These are phyloP conservation scores for Ephialtes manifestator DNA, from an alignment of 2,888 invertebrate genomes.

Conservation along the genomic window DNA sequence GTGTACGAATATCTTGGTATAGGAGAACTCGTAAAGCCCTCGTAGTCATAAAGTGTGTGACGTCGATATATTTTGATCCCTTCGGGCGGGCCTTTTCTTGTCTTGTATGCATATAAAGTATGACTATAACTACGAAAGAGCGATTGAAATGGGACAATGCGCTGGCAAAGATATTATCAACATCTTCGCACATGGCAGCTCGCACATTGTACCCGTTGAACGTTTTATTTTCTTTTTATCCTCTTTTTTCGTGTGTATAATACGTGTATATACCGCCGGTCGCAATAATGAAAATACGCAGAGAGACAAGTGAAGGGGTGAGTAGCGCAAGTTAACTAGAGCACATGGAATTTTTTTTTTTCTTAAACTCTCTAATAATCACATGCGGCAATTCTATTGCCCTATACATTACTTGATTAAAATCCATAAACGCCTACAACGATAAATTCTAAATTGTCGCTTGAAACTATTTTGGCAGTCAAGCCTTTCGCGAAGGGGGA, in stretches of 20 bases:
- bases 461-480: conserved; percentile 76
- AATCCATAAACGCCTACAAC: conserved; percentile 70
- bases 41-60: conserved; percentile 5
- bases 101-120: conserved; percentile 57
- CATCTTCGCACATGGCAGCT: conserved; percentile 49
- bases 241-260: conserved; percentile 30
- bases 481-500: conserved; percentile 74
- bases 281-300: conserved; percentile 76
- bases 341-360: conserved; percentile 76
- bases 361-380: conserved; percentile 80
- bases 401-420: conserved; percentile 74
- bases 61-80: conserved; percentile 47
- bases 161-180: conserved; percentile 57
- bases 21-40: conserved; percentile 1
- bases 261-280: conserved; percentile 69
- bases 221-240: conserved; percentile 9
- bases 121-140: conserved; percentile 44
- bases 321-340: conserved; percentile 77
- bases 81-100: conserved; percentile 16
- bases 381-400: conserved; percentile 78
- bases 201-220: conserved; percentile 11
- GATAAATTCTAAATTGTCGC: conserved; percentile 76
- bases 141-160: conserved; percentile 40
- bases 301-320: conserved; percentile 77
- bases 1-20: no score